phyloP scores from a whole-genome alignment of 2,797 vertebrate species.

The Cetoscarus ocellatus region DNA sequence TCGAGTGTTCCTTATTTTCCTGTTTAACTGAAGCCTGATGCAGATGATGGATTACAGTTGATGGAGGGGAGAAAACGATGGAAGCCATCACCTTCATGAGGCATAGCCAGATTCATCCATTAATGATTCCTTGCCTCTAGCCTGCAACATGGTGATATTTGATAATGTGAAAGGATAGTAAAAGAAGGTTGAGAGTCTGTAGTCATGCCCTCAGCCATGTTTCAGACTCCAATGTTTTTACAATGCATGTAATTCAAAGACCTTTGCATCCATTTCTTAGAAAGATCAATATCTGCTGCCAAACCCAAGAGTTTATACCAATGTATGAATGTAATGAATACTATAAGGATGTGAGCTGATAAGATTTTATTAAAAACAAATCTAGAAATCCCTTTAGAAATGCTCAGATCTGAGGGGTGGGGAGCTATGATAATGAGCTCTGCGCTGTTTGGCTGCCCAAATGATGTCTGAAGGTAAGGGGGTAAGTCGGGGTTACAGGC shows the following conservation, averaged over 20 bases:
- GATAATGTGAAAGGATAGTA: slow-evolving; percentile 34
- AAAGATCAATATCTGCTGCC: neutral
- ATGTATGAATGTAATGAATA: too few species aligned
- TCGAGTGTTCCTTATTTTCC: slow-evolving; percentile 65
- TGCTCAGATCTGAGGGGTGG: too few species aligned
- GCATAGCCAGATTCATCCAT: slow-evolving; percentile 53
- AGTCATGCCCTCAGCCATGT: slow-evolving; percentile 11
- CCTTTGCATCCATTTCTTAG: slow-evolving; percentile 3
- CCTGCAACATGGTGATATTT: slow-evolving; percentile 45
- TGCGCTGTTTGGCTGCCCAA: too few species aligned
- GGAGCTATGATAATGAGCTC: too few species aligned
- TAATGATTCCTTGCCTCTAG: slow-evolving; percentile 51
- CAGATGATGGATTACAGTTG: slow-evolving; percentile 62
- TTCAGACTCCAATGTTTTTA: slow-evolving; percentile 5
- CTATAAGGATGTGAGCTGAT: too few species aligned
- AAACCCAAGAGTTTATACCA: too few species aligned
- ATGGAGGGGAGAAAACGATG: slow-evolving; percentile 36
- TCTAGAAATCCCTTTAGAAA: too few species aligned
- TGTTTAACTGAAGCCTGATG: slow-evolving; percentile 53
- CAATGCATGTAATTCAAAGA: neutral
- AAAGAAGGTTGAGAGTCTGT: slow-evolving; percentile 24
- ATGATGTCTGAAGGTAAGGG: too few species aligned
- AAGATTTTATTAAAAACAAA: too few species aligned
- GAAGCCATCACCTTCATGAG: slow-evolving; percentile 57
- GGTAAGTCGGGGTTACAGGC: too few species aligned